Base-by-base conservation (phyloP, 2,888 invertebrate genomes). In the Pteria penguin region DNA sequence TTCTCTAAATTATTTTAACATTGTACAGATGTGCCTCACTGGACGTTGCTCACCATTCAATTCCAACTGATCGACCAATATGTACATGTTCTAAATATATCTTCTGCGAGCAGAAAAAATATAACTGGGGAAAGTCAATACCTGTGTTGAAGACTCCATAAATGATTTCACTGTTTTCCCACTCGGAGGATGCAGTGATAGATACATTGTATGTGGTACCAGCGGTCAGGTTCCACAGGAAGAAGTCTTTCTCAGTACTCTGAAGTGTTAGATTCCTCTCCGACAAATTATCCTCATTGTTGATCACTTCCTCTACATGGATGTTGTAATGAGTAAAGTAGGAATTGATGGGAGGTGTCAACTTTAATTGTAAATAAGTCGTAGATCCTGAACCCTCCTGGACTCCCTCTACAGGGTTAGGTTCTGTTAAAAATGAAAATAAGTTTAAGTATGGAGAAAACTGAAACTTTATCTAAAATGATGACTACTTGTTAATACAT, bases 131-230 rank as follows among this genome's bases (percentile, higher is more conserved):
- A n/a, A n/a, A n/a, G n/a, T n/a, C n/a, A n/a, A 1, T 71, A 63
- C 63, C 60, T 63, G 63, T 70, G 24, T 45, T 61, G 61, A 75
- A 33, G 11, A 26, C 57, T 22, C 29, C n/a, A 31, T 33, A 60
- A 22, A 22, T 45, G 57, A 33, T 33, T 18, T 54, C 68, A 45
- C 87, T 86, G 4, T 70, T 75, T 62, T 86, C 86, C 77, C 78
- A 86, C n/a, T 75, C 78, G 3, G 86, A 80, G 11, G 72, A 45
- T 1, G 83, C 79, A 54, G 70, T 73, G 24, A 84, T 75, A 14
- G 83, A 80, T 3, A 87, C 80, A 71, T 82, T 83, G 68, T 85
- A 86, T 67, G 69, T 27, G 27, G 75, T 76, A 5, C 87, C 87
- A 2, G 80, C 76, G 1, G 72, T 57, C 3, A 87, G 74, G 57